phyloP scores from a whole-genome alignment of 1,140 invertebrate genomes.

The Bemisia tabaci region DNA sequence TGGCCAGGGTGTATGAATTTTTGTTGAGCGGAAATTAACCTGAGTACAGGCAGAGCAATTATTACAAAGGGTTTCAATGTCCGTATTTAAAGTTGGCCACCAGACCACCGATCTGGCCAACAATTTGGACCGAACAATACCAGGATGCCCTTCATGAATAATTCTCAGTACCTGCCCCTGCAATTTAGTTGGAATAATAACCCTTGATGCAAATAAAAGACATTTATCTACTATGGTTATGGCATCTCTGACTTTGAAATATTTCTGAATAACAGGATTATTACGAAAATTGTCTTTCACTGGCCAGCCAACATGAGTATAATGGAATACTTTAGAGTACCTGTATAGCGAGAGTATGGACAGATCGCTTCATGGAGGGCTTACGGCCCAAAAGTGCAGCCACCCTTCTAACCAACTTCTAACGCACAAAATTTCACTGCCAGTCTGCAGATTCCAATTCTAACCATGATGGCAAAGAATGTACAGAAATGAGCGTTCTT shows the following conservation, averaged over 20 bases:
- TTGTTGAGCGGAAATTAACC: neutral
- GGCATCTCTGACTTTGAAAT: neutral
- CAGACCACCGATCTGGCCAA: slow-evolving; percentile 28
- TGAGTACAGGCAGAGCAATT: no score
- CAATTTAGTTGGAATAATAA: slow-evolving; percentile 20
- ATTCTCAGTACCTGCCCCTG: slow-evolving; percentile 18
- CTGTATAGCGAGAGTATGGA: no score
- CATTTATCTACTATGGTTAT: neutral
- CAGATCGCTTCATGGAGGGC: no score
- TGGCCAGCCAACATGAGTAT: neutral
- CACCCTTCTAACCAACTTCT: no score
- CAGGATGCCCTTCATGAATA: slow-evolving; percentile 27
- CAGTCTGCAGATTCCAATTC: no score
- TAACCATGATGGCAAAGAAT: no score
- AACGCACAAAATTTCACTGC: no score
- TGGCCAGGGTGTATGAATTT: neutral
- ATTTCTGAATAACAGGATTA: neutral
- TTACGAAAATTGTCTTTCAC: neutral
- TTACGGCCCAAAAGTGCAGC: no score
- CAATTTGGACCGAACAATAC: slow-evolving; percentile 25
- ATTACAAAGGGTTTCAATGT: slow-evolving; percentile 19
- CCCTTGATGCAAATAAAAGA: slow-evolving; percentile 16
- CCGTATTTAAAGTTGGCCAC: slow-evolving; percentile 27
- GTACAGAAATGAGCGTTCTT: no score
- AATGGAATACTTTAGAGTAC: neutral